These are phyloP conservation scores for Rhinolophus ferrumequinum DNA, from an alignment of 2,113 vertebrate species.

Conservation along the genomic window DNA sequence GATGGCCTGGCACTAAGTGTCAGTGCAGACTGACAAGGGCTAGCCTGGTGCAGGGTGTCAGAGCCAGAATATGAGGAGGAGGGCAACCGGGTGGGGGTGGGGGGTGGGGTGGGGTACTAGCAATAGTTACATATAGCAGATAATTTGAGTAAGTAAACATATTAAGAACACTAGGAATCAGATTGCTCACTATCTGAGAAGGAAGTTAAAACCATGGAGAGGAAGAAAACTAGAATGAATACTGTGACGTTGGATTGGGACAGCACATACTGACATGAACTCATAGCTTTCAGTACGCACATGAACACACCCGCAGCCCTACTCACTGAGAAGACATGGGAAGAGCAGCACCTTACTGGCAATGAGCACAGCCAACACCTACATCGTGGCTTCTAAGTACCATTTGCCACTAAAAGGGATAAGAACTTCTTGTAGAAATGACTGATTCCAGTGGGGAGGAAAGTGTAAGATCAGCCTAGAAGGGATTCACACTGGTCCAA, in stretches of 20 bases:
- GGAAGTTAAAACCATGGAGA: not conserved
- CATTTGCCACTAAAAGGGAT: not conserved
- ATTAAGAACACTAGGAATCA: not conserved
- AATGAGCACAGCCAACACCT: not conserved
- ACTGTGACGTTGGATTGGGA: not conserved
- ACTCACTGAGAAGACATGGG: not conserved
- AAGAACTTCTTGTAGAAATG: not conserved
- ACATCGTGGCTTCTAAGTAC: not conserved
- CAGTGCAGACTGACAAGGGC: not conserved
- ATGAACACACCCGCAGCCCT: not conserved
- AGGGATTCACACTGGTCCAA: not conserved
- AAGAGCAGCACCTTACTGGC: not conserved
- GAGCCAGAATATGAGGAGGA: not conserved
- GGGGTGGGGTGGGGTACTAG: no score
- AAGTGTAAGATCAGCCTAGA: not conserved
- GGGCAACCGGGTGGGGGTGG: not conserved
- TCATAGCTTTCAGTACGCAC: not conserved
- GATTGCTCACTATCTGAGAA: not conserved
- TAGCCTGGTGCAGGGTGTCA: not conserved
- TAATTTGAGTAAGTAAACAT: not conserved
- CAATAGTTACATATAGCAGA: not conserved
- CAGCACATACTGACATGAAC: not conserved
- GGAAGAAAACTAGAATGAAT: not conserved
- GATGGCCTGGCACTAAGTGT: not conserved
- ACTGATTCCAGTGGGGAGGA: not conserved